Conservation (phyloP, 2,113 vertebrate genomes). For the Agelaius tricolor region DNA sequence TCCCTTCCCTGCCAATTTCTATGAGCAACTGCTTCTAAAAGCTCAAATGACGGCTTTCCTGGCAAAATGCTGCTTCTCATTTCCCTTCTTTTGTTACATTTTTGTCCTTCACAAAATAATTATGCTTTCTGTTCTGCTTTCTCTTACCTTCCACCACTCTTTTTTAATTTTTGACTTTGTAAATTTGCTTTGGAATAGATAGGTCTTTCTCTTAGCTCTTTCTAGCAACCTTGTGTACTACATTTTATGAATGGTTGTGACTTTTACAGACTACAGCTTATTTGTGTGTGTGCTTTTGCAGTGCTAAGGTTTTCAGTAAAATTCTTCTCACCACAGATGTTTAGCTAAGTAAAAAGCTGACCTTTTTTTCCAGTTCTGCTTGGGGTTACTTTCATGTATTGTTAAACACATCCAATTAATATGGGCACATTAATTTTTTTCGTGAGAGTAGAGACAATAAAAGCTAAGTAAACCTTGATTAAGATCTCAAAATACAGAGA, state of each 20-base stretch:
- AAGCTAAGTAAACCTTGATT: constrained; percentile 7
- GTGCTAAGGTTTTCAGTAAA: constrained; percentile 37
- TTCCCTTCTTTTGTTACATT: neutral
- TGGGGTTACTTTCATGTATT: constrained; percentile 32
- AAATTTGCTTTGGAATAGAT: constrained; percentile 19
- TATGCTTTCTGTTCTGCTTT: constrained; percentile 8
- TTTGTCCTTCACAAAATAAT: neutral
- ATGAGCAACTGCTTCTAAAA: neutral
- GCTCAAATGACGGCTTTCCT: neutral
- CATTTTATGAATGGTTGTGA: constrained; percentile 26
- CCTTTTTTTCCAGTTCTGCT: constrained; percentile 24
- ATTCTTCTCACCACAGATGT: constrained; percentile 40
- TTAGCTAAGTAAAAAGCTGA: constrained; percentile 37
- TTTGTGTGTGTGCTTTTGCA: constrained; percentile 4
- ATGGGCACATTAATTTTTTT: constrained; percentile 20
- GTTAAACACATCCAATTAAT: constrained; percentile 47
- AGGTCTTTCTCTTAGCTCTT: neutral
- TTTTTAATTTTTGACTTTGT: neutral
- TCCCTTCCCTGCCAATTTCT: neutral
- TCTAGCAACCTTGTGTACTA: neutral
- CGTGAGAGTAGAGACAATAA: constrained; percentile 6
- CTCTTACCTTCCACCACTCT: neutral
- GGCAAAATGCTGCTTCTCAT: neutral
- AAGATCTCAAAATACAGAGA: neutral
- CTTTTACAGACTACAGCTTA: neutral